These are phyloP conservation scores for Julus scanicus DNA, from an alignment of 2,888 invertebrate species.

Conservation along the genomic window DNA sequence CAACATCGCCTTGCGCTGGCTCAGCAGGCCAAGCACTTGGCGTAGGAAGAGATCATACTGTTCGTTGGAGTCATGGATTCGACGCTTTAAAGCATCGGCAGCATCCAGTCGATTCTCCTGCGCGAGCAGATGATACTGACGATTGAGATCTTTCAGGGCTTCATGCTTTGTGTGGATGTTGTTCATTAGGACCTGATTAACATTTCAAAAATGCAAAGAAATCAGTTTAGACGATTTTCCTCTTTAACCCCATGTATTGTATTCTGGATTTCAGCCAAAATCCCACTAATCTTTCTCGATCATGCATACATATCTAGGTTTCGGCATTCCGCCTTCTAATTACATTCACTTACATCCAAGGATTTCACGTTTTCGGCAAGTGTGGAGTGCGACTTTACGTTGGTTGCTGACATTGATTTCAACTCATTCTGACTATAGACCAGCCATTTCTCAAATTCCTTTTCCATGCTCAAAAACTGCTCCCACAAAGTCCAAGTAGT, in stretches of 20 bases:
- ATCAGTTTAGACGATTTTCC: not conserved
- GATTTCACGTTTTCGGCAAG: conserved; percentile 24
- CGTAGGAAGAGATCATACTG: conserved; percentile 39
- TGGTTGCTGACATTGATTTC: not conserved
- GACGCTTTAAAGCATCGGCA: not conserved
- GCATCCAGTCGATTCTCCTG: conserved; percentile 53
- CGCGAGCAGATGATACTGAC: conserved; percentile 50
- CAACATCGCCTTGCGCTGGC: conserved; percentile 1
- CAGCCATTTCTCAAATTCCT: conserved; percentile 51
- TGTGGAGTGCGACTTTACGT: not conserved
- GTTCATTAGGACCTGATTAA: conserved; percentile 12
- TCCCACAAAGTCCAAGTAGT: conserved; percentile 54
- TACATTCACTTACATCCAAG: conserved; percentile 36
- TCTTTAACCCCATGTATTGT: not conserved
- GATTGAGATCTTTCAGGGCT: conserved; percentile 37
- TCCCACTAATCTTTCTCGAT: too few relatives aligned
- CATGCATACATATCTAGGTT: too few relatives aligned
- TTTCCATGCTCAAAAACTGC: conserved; percentile 12
- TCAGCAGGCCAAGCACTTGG: not conserved
- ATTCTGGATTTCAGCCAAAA: too few relatives aligned
- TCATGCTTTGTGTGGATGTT: conserved; percentile 42
- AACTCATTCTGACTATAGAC: conserved; percentile 14
- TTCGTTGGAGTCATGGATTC: conserved; percentile 2
- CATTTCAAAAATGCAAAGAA: not conserved
- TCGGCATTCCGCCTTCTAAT: not conserved